Evolutionary conservation across 2,888 invertebrate genomes (phyloP).

Genomic region (Alcis repandata): DNA sequence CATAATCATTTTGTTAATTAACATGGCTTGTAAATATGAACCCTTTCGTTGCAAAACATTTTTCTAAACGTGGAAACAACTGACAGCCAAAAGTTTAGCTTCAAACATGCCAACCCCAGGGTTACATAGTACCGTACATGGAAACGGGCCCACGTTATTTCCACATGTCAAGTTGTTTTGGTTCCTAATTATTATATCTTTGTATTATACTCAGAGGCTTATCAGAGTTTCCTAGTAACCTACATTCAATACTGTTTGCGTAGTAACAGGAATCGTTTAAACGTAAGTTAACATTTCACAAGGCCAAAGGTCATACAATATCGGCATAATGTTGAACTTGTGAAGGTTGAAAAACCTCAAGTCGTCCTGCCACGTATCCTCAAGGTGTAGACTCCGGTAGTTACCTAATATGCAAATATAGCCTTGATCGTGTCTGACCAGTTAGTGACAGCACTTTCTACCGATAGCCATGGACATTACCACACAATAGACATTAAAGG

Average conservation of each 20-base stretch:
- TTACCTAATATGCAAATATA: slow-evolving; percentile 77
- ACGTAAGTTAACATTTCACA: neutral
- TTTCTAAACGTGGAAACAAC: slow-evolving; percentile 17
- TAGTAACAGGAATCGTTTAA: slow-evolving; percentile 4
- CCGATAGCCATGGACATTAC: slow-evolving; percentile 64
- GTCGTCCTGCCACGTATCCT: slow-evolving; percentile 40
- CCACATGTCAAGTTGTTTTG: slow-evolving; percentile 8
- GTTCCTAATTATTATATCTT: slow-evolving; percentile 1
- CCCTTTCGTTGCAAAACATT: slow-evolving; percentile 12
- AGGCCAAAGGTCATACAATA: slow-evolving; percentile 10
- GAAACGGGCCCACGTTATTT: slow-evolving; percentile 1
- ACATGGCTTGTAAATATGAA: neutral
- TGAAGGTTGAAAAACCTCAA: slow-evolving; percentile 4
- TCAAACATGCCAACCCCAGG: slow-evolving; percentile 14
- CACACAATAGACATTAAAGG: slow-evolving; percentile 75
- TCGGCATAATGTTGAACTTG: neutral
- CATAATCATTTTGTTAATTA: slow-evolving; percentile 19
- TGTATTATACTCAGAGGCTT: neutral
- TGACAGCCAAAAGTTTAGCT: slow-evolving; percentile 20
- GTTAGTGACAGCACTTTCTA: slow-evolving; percentile 76
- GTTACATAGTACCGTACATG: slow-evolving; percentile 3
- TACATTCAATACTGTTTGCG: neutral
- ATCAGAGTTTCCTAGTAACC: slow-evolving; percentile 14
- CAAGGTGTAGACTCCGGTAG: slow-evolving; percentile 51
- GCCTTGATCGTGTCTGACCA: slow-evolving; percentile 71